Base-by-base conservation (phyloP, 1,140 invertebrate genomes). In the Zaprionus capensis region DNA sequence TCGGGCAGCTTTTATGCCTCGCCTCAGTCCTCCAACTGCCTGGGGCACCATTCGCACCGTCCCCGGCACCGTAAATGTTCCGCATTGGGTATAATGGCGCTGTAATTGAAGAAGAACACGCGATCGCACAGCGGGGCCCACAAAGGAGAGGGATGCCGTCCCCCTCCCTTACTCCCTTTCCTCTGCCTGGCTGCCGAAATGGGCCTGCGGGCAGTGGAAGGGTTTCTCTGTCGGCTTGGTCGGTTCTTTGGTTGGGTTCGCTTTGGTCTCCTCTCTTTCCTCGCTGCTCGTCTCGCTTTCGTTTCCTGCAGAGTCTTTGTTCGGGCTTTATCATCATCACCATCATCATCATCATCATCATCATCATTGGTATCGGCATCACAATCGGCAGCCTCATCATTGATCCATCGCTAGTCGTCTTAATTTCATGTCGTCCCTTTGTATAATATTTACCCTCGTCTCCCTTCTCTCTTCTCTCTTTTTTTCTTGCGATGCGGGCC, bases 81-180 rank as follows among this genome's bases (percentile, higher is more conserved):
- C 76, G 85, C 81, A 81, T 81, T 83, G 65, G 78, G 74, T 88
- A 88, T 88, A 88, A 88, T 88, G 76, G 81, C 81, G 81, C 81
- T 81, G 85, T 90, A 90, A 90, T 90, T 90, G 85, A 90, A 90
- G 79, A 82, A 80, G 81, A 90, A 90, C 85, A 90, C 85, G 85
- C 85, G 81, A 90, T 90, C 85, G 46, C 46, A 51, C 71, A 66
- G 68, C 64, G 58, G 78, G 63, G 22, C 31, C 64, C 62, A 46
- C 65, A 53, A 74, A 64, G 28, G 31, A 72, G 31, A 11, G 31
- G 4, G 31, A 34, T 66, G 56, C 49, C 69, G 49, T 28, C 24
- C 20, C 31, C 22, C 31, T 9, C 22, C 41, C 41, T 15, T 38
- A 14, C 12, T 15, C 14, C 36, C 12, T 38, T 15, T n/a, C 6